Percentiles rank a stretch among this genome's conserved stretches.
These are phyloP conservation scores for Tachina fera DNA, from an alignment of 2,888 invertebrate species.

Conservation along the genomic window DNA sequence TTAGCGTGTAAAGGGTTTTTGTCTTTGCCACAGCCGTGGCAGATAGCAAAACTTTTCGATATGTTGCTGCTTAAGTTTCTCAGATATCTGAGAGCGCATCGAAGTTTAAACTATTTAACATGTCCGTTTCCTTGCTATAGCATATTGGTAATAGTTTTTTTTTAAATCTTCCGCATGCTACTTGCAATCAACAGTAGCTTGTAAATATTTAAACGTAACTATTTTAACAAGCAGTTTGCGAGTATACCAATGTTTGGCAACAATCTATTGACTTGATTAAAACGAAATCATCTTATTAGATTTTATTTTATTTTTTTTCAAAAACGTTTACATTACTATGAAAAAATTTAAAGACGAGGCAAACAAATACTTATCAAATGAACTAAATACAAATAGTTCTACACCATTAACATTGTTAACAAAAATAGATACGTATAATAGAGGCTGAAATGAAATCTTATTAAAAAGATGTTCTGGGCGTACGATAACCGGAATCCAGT, in stretches of 20 bases:
- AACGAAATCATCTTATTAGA: constrained; percentile 38
- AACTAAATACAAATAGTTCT: neutral
- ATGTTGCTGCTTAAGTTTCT: constrained; percentile 32
- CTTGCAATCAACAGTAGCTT: constrained; percentile 52
- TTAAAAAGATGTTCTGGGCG: too few relatives aligned
- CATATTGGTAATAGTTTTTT: neutral
- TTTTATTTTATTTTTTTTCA: neutral
- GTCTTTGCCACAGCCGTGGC: constrained; percentile 14
- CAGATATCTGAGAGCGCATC: constrained; percentile 31
- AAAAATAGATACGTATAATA: too few relatives aligned
- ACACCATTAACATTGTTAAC: neutral
- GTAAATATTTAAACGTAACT: constrained; percentile 26
- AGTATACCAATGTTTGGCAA: constrained; percentile 1
- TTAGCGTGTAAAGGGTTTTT: constrained; percentile 22
- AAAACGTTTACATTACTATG: neutral
- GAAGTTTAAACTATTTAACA: constrained; percentile 31
- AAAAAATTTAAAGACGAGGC: neutral
- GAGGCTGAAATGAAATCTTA: too few relatives aligned
- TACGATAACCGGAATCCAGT: too few relatives aligned
- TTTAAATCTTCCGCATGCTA: constrained; percentile 40
- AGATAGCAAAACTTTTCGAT: neutral
- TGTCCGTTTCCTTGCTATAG: neutral
- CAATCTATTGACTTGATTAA: constrained; percentile 1
- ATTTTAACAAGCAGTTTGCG: constrained; percentile 23
- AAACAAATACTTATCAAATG: neutral